phyloP scores from a whole-genome alignment of 2,113 vertebrate genomes.

The Lophotis ruficrista region DNA sequence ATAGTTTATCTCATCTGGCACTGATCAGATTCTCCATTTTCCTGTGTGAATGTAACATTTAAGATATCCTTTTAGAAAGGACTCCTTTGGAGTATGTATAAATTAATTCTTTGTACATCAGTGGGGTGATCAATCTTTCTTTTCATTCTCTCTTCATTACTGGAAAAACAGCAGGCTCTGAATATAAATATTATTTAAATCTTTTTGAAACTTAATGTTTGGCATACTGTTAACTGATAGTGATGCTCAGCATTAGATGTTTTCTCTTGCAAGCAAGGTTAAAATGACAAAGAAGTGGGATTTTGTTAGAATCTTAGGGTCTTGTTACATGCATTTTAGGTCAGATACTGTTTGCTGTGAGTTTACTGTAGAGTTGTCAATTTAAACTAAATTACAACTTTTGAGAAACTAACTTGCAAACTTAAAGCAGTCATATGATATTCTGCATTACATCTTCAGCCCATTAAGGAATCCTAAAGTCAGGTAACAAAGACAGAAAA shows the following conservation, averaged over 20 bases:
- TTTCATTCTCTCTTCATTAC: slow-evolving; percentile 44
- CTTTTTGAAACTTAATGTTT: slow-evolving; percentile 54
- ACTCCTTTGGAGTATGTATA: slow-evolving; percentile 11
- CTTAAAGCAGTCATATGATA: slow-evolving; percentile 88
- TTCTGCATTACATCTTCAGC: slow-evolving; percentile 84
- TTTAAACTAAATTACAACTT: slow-evolving; percentile 94
- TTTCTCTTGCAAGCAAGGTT: slow-evolving; percentile 82
- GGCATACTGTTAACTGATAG: slow-evolving; percentile 66
- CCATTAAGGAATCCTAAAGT: slow-evolving; percentile 93
- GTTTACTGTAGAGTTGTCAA: slow-evolving; percentile 90
- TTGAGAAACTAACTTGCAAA: slow-evolving; percentile 88
- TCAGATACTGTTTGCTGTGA: slow-evolving; percentile 80
- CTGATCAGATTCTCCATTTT: background rate
- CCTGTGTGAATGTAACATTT: slow-evolving; percentile 29
- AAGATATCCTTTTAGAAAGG: slow-evolving; percentile 14
- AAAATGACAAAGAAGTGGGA: slow-evolving; percentile 75
- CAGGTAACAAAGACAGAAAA: slow-evolving; percentile 95
- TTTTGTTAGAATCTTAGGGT: slow-evolving; percentile 80
- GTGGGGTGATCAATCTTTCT: background rate
- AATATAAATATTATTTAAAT: slow-evolving; percentile 56
- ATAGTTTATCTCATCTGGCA: background rate
- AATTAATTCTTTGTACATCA: slow-evolving; percentile 15
- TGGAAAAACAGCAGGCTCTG: slow-evolving; percentile 44
- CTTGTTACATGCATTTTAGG: slow-evolving; percentile 84
- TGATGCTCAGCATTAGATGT: slow-evolving; percentile 67